Percentiles rank a stretch among this genome's conserved stretches.
phyloP scores from a whole-genome alignment of 2,888 invertebrate species.

The Mellilla xanthometata region DNA sequence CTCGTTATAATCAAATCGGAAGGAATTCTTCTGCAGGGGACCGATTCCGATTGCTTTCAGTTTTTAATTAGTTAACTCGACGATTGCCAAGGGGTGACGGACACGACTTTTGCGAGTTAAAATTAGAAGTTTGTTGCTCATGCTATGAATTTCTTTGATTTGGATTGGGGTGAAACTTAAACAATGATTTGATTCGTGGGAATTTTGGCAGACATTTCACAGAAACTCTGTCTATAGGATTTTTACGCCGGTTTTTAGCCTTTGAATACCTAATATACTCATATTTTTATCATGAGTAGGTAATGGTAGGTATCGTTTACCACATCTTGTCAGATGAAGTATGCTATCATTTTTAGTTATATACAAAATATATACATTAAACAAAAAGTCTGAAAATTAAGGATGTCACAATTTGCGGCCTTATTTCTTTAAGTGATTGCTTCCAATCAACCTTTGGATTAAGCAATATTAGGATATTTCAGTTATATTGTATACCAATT shows the following conservation, averaged over 20 bases:
- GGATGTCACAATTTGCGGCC: no score
- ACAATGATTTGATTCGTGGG: not conserved
- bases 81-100: conserved; percentile 27
- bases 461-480: no score
- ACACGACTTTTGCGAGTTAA: conserved; percentile 14
- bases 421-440: no score
- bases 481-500: no score
- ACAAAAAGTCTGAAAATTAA: no score
- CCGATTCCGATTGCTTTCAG: conserved; percentile 41
- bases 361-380: no score
- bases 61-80: conserved; percentile 62
- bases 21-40: conserved; percentile 48
- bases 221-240: not conserved
- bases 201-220: not conserved
- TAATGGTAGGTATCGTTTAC: no score
- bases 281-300: no score
- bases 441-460: no score
- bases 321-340: no score
- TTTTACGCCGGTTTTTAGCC: not conserved
- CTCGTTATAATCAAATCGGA: conserved; percentile 57
- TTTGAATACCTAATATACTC: no score
- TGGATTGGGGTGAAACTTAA: not conserved
- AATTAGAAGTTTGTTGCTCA: conserved; percentile 3
- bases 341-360: no score
- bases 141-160: conserved; percentile 4